These are phyloP conservation scores for Aleiodes testaceus DNA, from an alignment of 2,888 invertebrate species.

Conservation along the genomic window DNA sequence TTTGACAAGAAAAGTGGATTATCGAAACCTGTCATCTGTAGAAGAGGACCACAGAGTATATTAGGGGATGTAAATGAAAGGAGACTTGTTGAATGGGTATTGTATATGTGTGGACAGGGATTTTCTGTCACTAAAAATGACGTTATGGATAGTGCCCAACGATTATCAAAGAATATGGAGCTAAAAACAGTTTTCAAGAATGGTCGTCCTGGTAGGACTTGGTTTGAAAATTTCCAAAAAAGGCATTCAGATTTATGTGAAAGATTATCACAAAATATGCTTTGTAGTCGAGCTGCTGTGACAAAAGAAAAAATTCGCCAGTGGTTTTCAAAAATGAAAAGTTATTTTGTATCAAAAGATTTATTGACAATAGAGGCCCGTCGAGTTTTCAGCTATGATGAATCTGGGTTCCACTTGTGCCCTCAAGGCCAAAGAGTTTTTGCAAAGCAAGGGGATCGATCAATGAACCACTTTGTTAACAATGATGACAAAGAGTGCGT, in stretches of 20 bases:
- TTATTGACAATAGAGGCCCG: conserved; percentile 50
- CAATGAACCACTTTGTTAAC: conserved; percentile 52
- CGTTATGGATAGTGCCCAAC: conserved; percentile 49
- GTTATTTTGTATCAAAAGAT: conserved; percentile 49
- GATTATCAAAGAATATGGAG: conserved; percentile 41
- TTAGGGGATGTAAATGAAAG: conserved; percentile 41
- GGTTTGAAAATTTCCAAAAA: conserved; percentile 55
- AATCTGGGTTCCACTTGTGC: conserved; percentile 57
- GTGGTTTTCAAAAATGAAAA: conserved; percentile 56
- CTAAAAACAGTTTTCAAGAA: conserved; percentile 50
- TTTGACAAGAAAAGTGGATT: neutral
- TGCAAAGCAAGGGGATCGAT: conserved; percentile 51
- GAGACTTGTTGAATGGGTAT: conserved; percentile 44
- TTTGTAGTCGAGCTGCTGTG: conserved; percentile 50
- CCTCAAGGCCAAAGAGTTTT: conserved; percentile 56
- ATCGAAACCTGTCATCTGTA: neutral
- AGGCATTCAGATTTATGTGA: conserved; percentile 53
- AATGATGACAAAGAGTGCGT: conserved; percentile 55
- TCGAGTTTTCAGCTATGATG: conserved; percentile 58
- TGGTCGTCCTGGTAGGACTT: conserved; percentile 58
- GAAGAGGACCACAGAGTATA: neutral
- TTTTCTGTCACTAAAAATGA: conserved; percentile 36
- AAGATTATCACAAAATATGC: conserved; percentile 56
- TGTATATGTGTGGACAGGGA: conserved; percentile 41
- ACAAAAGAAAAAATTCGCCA: conserved; percentile 53